Percentiles rank a stretch among this genome's conserved stretches.
phyloP scores from a whole-genome alignment of 2,113 vertebrate genomes.

The Eupsittula cactorum region DNA sequence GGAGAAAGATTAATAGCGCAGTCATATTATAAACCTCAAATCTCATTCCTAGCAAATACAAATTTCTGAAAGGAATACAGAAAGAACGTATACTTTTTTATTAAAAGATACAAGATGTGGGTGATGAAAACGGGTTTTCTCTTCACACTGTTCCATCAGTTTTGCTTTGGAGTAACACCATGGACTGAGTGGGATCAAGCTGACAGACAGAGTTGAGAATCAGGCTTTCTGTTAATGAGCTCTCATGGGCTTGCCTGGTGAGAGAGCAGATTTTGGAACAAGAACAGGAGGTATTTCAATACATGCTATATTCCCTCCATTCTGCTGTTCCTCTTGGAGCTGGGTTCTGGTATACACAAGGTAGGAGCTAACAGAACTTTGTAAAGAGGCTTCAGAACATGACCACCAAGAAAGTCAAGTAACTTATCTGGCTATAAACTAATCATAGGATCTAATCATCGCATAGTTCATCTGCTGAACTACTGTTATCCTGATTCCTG shows the following conservation, averaged over 20 bases:
- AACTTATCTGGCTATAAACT: neutral
- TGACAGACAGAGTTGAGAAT: neutral
- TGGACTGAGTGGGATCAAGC: neutral
- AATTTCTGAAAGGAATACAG: neutral
- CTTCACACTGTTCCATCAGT: neutral
- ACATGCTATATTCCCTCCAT: neutral
- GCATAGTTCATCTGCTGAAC: neutral
- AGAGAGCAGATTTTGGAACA: neutral
- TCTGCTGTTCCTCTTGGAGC: neutral
- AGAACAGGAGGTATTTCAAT: neutral
- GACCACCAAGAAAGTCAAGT: neutral
- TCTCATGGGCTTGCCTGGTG: neutral
- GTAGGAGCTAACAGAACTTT: neutral
- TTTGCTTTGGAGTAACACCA: neutral
- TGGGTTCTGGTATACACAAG: neutral
- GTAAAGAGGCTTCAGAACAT: neutral
- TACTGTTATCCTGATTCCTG: neutral
- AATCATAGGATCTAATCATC: neutral
- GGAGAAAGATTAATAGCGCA: neutral
- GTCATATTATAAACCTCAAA: neutral
- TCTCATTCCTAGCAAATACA: neutral
- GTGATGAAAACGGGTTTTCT: neutral
- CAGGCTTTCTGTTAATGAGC: neutral
- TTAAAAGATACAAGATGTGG: neutral
- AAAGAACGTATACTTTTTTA: neutral